Evolutionary conservation across 2,797 vertebrate genomes (phyloP).

Genomic region (Sebastes wilsoni): DNA sequence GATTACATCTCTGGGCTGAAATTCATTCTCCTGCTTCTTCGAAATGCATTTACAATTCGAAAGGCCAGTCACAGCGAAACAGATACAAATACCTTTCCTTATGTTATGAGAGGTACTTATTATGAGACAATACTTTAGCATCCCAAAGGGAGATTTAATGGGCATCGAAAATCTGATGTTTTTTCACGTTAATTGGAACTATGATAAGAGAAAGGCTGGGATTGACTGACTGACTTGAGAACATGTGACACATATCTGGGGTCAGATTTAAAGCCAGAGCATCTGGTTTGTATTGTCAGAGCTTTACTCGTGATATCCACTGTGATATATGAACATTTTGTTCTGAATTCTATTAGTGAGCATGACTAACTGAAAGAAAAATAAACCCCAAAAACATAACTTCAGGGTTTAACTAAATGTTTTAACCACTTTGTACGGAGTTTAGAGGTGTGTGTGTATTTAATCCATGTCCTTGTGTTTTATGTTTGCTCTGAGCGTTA

Average conservation of each 20-base stretch:
- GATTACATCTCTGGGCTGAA: background rate
- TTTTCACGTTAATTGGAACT: background rate
- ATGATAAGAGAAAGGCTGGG: background rate
- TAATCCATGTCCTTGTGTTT: background rate
- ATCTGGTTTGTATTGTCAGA: background rate
- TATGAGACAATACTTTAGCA: background rate
- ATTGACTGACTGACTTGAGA: background rate
- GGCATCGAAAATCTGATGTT: background rate
- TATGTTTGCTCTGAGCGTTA: constrained; percentile 12
- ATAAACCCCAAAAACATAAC: background rate
- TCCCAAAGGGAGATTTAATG: background rate
- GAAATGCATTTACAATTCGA: background rate
- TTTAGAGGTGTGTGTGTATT: background rate
- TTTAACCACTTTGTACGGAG: background rate
- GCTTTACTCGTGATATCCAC: background rate
- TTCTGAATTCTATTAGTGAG: background rate
- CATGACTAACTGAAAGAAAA: background rate
- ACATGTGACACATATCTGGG: background rate
- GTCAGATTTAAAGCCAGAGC: background rate
- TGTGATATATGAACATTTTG: background rate
- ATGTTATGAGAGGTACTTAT: background rate
- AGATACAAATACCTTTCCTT: background rate
- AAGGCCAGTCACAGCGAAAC: background rate
- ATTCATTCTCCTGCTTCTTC: background rate
- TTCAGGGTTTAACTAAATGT: background rate